A percentile compares a stretch with the other conserved stretches of the same genome.
These are phyloP conservation scores for Euura lappo DNA, from an alignment of 1,140 invertebrate genomes.

Conservation along the genomic window DNA sequence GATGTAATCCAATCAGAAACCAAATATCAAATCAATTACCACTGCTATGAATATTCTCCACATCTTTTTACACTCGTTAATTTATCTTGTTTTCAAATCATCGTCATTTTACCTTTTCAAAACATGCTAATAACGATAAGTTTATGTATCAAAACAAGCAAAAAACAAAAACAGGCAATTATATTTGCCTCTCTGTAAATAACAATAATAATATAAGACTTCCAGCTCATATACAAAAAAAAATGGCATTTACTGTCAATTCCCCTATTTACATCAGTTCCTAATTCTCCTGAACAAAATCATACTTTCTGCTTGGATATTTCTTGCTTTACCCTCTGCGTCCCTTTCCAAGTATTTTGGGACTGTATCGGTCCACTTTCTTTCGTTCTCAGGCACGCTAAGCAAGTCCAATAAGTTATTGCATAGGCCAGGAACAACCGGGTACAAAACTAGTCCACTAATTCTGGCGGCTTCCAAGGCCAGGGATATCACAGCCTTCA, in stretches of 20 bases:
- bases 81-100: too few relatives aligned
- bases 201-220: not conserved
- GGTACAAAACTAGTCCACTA: conserved; percentile 78
- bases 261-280: not conserved
- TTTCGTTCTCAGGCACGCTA: conserved; percentile 57
- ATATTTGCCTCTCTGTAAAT: not conserved
- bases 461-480: conserved; percentile 85
- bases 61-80: too few relatives aligned
- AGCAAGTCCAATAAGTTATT: conserved; percentile 72
- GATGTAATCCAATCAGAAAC: too few relatives aligned
- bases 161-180: not conserved
- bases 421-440: conserved; percentile 81
- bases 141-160: not conserved
- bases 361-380: conserved; percentile 62
- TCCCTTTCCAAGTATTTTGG: conserved; percentile 31
- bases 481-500: conserved; percentile 80
- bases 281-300: conserved; percentile 40
- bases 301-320: conserved; percentile 18
- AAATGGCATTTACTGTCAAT: not conserved
- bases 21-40: too few relatives aligned
- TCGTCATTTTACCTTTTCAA: too few relatives aligned
- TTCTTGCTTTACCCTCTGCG: not conserved
- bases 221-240: not conserved
- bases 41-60: too few relatives aligned
- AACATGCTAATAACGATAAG: not conserved